Conservation (phyloP, 2,113 vertebrate species). For the Heteronetta atricapilla region DNA sequence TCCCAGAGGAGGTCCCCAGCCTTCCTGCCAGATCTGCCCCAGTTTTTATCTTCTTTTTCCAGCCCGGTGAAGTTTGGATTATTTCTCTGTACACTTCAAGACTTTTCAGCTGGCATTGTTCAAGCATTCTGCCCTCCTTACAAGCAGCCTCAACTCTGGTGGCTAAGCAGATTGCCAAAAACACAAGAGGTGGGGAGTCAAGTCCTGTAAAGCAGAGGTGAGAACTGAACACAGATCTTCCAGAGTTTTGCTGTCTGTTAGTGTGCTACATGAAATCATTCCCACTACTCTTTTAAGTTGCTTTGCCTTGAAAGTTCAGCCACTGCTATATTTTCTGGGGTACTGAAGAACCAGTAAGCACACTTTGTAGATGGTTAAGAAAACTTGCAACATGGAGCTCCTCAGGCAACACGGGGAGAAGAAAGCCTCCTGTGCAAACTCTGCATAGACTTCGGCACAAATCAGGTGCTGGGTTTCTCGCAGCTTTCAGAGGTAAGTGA, state of each 20-base stretch:
- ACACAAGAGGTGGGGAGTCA: not conserved
- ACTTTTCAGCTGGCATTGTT: slow-evolving; percentile 7
- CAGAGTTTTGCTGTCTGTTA: not conserved
- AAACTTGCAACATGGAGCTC: not conserved
- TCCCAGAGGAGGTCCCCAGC: not conserved
- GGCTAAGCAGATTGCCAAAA: slow-evolving; percentile 7
- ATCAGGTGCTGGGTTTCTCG: not conserved
- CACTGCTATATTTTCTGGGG: not conserved
- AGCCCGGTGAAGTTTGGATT: not conserved
- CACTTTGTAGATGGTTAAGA: not conserved
- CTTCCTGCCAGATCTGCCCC: not conserved
- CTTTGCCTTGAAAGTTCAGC: not conserved
- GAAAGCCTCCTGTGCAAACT: not conserved
- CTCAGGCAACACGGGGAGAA: not conserved
- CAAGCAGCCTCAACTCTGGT: not conserved
- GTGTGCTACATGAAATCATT: not conserved
- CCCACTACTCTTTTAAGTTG: not conserved
- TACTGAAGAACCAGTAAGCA: not conserved
- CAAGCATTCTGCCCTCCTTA: not conserved
- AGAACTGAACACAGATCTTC: not conserved
- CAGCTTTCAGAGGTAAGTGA: not conserved
- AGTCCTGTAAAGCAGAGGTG: not conserved
- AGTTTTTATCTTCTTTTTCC: not conserved
- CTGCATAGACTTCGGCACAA: rapidly evolving
- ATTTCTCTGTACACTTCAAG: not conserved